A percentile compares a stretch with the other conserved stretches of the same genome.
Conservation (phyloP, 2,797 vertebrate genomes). For the Rhynchotus rufescens region DNA sequence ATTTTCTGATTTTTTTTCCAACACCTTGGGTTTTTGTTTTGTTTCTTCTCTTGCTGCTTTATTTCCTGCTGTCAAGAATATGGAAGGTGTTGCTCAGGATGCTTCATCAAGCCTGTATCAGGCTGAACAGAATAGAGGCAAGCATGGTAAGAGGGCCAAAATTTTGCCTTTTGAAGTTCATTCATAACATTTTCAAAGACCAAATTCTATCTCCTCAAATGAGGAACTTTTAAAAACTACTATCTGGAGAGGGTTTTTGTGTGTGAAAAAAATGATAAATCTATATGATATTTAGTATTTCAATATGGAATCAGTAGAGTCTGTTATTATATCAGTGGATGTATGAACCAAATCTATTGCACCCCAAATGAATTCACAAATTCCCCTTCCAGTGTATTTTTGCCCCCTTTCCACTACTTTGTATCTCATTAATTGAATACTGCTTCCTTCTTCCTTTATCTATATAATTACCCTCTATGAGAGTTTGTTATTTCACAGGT, state of each 20-base stretch:
- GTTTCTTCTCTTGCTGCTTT: background rate
- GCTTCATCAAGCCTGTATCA: background rate
- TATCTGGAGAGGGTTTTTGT: background rate
- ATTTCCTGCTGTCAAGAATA: background rate
- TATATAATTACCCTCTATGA: background rate
- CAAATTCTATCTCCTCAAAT: background rate
- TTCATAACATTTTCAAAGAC: background rate
- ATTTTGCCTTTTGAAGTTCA: background rate
- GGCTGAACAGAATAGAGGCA: background rate
- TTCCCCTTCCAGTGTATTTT: conserved; percentile 11
- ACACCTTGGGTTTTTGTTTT: background rate
- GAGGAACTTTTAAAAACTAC: background rate
- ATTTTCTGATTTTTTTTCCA: background rate
- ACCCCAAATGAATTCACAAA: background rate
- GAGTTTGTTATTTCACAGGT: background rate
- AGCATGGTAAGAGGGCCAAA: background rate
- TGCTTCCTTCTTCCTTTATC: background rate
- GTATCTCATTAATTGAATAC: background rate
- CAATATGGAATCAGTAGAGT: background rate
- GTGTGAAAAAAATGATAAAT: background rate
- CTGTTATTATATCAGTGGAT: background rate
- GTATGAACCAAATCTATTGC: background rate
- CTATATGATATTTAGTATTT: background rate
- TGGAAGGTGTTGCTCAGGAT: background rate
- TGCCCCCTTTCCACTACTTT: background rate